These are phyloP conservation scores for Peromyscus eremicus DNA, from an alignment of 2,797 vertebrate species.

Conservation along the genomic window DNA sequence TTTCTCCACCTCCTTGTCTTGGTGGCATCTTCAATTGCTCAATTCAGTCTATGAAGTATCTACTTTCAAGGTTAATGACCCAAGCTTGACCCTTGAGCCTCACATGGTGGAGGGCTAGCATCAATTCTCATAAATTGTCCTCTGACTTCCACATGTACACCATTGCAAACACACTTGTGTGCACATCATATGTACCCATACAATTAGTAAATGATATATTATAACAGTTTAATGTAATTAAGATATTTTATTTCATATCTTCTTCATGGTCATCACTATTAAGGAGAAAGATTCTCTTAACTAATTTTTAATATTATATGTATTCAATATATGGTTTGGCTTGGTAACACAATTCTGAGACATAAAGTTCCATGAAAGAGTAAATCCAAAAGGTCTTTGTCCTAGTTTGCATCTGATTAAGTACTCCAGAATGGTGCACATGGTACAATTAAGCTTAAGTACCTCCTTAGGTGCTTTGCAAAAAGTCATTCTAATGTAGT, in stretches of 20 bases:
- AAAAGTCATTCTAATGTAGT: slow-evolving; percentile 70
- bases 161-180: not conserved
- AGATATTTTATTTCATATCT: not conserved
- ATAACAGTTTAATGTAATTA: not conserved
- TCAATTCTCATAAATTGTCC: not conserved
- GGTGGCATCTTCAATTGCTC: not conserved
- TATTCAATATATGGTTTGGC: slow-evolving; percentile 70
- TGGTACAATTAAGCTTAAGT: slow-evolving; percentile 82
- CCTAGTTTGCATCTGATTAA: slow-evolving; percentile 79
- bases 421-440: slow-evolving; percentile 56
- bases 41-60: not conserved
- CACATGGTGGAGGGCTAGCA: not conserved
- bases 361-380: slow-evolving; percentile 65
- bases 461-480: slow-evolving; percentile 72
- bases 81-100: not conserved
- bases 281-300: not conserved
- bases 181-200: no score
- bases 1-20: not conserved
- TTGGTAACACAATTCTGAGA: slow-evolving; percentile 66
- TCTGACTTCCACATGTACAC: not conserved
- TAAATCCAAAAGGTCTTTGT: slow-evolving; percentile 66
- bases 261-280: not conserved
- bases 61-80: no score
- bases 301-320: slow-evolving; percentile 23
- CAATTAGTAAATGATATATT: not conserved